phyloP scores from a whole-genome alignment of 2,797 vertebrate genomes.

The Chloroceryle amazona region DNA sequence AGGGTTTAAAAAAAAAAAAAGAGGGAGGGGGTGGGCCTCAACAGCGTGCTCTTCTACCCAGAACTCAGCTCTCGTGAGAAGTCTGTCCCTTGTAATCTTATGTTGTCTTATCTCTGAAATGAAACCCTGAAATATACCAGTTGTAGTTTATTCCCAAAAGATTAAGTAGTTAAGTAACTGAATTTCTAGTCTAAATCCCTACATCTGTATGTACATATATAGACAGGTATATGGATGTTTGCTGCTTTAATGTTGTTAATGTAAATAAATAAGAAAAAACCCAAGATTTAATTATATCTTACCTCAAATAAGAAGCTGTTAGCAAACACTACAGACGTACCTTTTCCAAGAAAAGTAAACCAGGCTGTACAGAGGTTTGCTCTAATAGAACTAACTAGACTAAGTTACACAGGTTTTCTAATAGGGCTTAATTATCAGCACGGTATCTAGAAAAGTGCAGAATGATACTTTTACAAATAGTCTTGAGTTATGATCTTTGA shows the following conservation, averaged over 20 bases:
- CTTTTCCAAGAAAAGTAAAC: not conserved
- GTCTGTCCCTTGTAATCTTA: not conserved
- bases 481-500: not conserved
- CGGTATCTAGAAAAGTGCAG: not conserved
- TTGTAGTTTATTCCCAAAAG: not conserved
- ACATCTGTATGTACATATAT: not conserved
- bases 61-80: not conserved
- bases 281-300: not conserved
- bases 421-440: not conserved
- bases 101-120: not conserved
- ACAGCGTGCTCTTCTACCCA: not conserved
- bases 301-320: not conserved
- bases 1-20: not conserved
- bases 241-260: not conserved
- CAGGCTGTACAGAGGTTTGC: not conserved
- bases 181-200: not conserved
- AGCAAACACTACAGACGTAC: not conserved
- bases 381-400: not conserved
- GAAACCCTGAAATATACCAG: not conserved
- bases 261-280: not conserved
- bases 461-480: not conserved
- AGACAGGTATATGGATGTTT: not conserved
- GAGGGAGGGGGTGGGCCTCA: not conserved
- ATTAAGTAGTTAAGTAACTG: not conserved
- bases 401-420: not conserved